These are phyloP conservation scores for Whitmania pigra DNA, from an alignment of 1,140 invertebrate genomes.

Conservation along the genomic window DNA sequence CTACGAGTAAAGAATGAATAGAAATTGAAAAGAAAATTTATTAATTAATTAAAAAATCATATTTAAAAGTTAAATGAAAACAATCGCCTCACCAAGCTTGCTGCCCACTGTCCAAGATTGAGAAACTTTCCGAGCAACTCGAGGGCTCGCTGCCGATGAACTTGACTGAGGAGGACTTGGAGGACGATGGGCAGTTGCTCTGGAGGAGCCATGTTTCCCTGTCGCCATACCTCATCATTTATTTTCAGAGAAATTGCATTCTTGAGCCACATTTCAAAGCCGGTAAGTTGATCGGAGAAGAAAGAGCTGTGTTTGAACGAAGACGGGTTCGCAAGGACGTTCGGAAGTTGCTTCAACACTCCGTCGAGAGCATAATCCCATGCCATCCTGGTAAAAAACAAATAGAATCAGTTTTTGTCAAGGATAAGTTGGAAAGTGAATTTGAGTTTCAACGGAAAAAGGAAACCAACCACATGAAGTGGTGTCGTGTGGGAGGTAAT, in stretches of 20 bases:
- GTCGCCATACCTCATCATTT: conserved; percentile 44
- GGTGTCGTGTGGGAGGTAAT: conserved; percentile 66
- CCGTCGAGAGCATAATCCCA: conserved; percentile 94
- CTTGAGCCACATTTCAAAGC: conserved; percentile 89
- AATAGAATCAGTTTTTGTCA: neutral
- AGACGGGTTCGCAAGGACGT: conserved; percentile 43
- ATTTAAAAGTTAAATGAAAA: neutral
- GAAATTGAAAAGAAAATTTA: neutral
- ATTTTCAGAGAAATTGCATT: conserved; percentile 46
- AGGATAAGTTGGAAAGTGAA: neutral
- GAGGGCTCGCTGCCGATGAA: conserved; percentile 82
- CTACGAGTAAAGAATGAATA: neutral
- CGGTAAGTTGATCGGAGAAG: conserved; percentile 94
- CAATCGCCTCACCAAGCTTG: conserved; percentile 48
- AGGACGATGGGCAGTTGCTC: conserved; percentile 95
- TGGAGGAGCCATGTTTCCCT: conserved; percentile 57
- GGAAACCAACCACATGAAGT: conserved; percentile 55
- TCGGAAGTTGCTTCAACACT: conserved; percentile 74
- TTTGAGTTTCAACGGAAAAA: conserved; percentile 27
- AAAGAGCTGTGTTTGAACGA: conserved; percentile 56
- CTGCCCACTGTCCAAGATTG: conserved; percentile 90
- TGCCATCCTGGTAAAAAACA: conserved; percentile 59
- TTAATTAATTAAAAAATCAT: neutral
- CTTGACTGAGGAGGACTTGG: conserved; percentile 87
- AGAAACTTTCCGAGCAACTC: conserved; percentile 88